phyloP scores from a whole-genome alignment of 1,140 invertebrate species.

The Cydia splendana region DNA sequence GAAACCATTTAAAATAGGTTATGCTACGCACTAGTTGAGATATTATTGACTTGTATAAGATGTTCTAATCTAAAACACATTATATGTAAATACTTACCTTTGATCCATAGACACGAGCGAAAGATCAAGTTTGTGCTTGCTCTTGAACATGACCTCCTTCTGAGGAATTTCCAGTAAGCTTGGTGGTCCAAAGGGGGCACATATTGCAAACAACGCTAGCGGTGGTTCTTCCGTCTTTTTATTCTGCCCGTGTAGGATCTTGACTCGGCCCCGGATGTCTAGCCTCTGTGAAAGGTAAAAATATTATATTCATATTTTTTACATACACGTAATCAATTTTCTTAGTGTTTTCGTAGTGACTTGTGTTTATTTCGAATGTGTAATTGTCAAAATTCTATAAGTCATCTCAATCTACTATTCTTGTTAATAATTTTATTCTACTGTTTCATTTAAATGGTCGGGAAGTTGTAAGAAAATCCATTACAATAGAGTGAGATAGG shows the following conservation, averaged over 20 bases:
- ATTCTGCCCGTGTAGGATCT: constrained; percentile 97
- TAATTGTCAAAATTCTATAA: too few relatives aligned
- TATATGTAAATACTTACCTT: constrained; percentile 80
- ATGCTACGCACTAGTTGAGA: too few relatives aligned
- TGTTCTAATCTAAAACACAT: background rate
- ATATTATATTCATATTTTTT: background rate
- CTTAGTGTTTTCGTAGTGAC: too few relatives aligned
- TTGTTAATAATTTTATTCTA: too few relatives aligned
- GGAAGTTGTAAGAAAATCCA: too few relatives aligned
- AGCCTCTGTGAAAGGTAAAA: constrained; percentile 87
- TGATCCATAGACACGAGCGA: constrained; percentile 98
- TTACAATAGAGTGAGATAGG: too few relatives aligned
- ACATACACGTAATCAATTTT: too few relatives aligned
- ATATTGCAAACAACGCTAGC: constrained; percentile 96
- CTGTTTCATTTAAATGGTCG: too few relatives aligned
- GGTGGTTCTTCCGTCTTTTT: constrained; percentile 96
- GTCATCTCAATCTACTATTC: too few relatives aligned
- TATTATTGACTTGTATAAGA: too few relatives aligned
- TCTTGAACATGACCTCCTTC: constrained; percentile 99
- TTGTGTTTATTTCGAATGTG: too few relatives aligned
- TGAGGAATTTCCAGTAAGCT: constrained; percentile 93
- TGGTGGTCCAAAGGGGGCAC: constrained; percentile 98
- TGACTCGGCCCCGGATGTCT: constrained; percentile 97
- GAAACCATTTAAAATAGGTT: too few relatives aligned
- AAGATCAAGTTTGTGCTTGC: constrained; percentile 98